These are phyloP conservation scores for Lota lota DNA, from an alignment of 2,113 vertebrate species.

Conservation along the genomic window DNA sequence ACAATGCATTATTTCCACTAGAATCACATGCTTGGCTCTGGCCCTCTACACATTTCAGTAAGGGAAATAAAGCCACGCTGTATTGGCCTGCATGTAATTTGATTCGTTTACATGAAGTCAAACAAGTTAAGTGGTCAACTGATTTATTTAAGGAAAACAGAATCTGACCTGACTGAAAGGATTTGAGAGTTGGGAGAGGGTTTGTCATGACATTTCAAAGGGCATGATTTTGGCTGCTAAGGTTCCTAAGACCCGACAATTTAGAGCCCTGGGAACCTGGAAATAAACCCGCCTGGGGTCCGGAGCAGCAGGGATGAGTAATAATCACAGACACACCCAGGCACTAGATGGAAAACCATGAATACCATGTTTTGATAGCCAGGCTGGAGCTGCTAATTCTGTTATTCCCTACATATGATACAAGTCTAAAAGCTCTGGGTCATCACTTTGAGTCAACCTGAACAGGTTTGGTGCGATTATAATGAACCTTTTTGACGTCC, in stretches of 20 bases:
- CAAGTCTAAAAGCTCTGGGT: too few species aligned
- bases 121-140: too few species aligned
- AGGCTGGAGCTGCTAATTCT: background rate
- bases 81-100: too few species aligned
- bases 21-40: slow-evolving; percentile 29
- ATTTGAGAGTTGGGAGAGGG: too few species aligned
- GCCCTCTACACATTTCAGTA: slow-evolving; percentile 8
- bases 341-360: slow-evolving; percentile 9
- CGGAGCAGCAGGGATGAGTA: slow-evolving; percentile 33
- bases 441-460: too few species aligned
- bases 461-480: too few species aligned
- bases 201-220: background rate
- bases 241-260: slow-evolving; percentile 5
- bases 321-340: slow-evolving; percentile 40
- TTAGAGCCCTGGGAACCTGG: slow-evolving; percentile 17
- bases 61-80: too few species aligned
- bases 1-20: background rate
- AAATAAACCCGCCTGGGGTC: slow-evolving; percentile 29
- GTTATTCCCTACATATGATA: background rate
- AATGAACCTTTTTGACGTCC: too few species aligned
- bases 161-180: too few species aligned
- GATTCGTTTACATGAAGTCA: too few species aligned
- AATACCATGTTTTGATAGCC: background rate
- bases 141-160: too few species aligned
- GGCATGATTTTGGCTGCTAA: background rate